Conservation (phyloP, 1,140 invertebrate genomes). For the Dinoponera quadriceps region DNA sequence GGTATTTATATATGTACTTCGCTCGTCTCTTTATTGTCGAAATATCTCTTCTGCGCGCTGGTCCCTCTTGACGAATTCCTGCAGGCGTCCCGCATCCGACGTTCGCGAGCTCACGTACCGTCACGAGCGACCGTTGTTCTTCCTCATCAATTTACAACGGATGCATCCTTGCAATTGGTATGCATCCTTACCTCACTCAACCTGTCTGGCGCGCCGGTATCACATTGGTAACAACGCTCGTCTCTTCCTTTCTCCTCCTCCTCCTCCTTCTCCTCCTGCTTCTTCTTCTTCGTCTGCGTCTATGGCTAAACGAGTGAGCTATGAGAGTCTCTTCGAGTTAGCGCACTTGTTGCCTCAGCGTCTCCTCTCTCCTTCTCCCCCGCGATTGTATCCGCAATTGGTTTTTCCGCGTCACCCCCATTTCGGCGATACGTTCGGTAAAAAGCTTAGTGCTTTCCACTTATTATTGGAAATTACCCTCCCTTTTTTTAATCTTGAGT, state of each 20-base stretch:
- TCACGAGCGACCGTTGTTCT: conserved; percentile 62
- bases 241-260: conserved; percentile 32
- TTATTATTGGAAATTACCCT: too few relatives aligned
- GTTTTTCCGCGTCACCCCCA: neutral
- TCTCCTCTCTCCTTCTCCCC: neutral
- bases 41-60: neutral
- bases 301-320: conserved; percentile 8
- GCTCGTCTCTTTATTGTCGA: too few relatives aligned
- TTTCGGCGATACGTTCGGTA: neutral
- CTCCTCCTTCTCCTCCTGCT: neutral
- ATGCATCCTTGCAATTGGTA: conserved; percentile 72
- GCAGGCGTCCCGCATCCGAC: conserved; percentile 6
- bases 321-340: neutral
- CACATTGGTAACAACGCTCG: conserved; percentile 63
- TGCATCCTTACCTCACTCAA: conserved; percentile 68
- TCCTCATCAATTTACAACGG: conserved; percentile 65
- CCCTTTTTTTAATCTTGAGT: neutral
- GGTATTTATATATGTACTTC: neutral
- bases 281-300: neutral
- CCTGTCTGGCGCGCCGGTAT: conserved; percentile 57
- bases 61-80: conserved; percentile 17
- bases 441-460: neutral
- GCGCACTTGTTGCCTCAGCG: neutral
- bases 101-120: conserved; percentile 55
- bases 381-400: neutral